These are phyloP conservation scores for Tryphoninae sp. DNA, from an alignment of 2,888 invertebrate genomes.

Conservation along the genomic window DNA sequence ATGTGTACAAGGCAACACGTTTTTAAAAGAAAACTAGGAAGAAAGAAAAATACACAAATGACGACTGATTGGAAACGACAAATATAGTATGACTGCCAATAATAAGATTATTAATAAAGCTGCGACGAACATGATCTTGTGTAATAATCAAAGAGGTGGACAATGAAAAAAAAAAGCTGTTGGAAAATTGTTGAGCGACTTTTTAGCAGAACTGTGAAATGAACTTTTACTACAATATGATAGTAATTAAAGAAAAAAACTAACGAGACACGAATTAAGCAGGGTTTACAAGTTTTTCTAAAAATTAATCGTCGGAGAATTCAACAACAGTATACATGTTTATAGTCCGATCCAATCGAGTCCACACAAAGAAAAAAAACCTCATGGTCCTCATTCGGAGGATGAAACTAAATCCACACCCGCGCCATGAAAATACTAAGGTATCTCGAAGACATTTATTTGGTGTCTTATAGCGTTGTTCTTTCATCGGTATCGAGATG, in stretches of 20 bases:
- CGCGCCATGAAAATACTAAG: too few species aligned
- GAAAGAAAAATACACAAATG: slow-evolving; percentile 64
- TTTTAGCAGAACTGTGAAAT: slow-evolving; percentile 28
- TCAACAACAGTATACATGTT: slow-evolving; percentile 56
- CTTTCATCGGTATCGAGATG: too few species aligned
- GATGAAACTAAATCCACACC: slow-evolving; percentile 3
- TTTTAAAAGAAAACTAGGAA: slow-evolving; percentile 31
- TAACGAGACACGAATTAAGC: slow-evolving; percentile 66
- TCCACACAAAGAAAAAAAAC: slow-evolving; percentile 46
- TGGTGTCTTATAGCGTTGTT: too few species aligned
- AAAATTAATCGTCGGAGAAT: slow-evolving; percentile 62
- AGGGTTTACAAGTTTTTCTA: slow-evolving; percentile 71
- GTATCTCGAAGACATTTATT: too few species aligned
- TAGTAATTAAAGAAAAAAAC: slow-evolving; percentile 12
- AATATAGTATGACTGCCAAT: slow-evolving; percentile 74
- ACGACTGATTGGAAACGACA: slow-evolving; percentile 73
- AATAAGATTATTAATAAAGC: slow-evolving; percentile 59
- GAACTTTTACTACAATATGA: slow-evolving; percentile 47
- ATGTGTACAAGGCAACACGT: slow-evolving; percentile 56
- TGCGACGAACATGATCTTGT: slow-evolving; percentile 29
- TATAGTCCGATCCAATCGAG: slow-evolving; percentile 62
- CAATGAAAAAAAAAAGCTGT: slow-evolving; percentile 41
- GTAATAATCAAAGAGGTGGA: slow-evolving; percentile 46
- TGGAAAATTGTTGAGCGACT: slow-evolving; percentile 47
- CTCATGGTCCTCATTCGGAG: slow-evolving; percentile 1